phyloP scores from a whole-genome alignment of 53 echinoderm and acorn worm species.

The Zoroaster sp. region DNA sequence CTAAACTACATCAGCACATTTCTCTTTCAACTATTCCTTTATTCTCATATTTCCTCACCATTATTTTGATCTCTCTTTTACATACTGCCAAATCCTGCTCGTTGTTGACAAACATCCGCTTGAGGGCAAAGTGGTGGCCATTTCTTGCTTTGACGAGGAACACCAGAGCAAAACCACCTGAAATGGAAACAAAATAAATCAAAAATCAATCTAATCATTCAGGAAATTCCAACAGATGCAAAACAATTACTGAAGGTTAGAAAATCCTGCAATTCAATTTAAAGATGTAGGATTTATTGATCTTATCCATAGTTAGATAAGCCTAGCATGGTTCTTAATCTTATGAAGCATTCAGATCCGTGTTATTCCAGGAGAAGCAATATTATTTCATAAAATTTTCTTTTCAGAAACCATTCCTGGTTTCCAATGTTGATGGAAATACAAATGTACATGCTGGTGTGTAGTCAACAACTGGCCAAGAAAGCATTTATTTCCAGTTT shows the following conservation, averaged over 20 bases:
- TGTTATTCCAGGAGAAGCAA: too few relatives aligned
- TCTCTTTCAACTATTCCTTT: background rate
- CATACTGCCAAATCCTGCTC: slow-evolving; percentile 91
- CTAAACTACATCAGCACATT: background rate
- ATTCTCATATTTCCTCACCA: slow-evolving; percentile 90
- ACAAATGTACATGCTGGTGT: too few relatives aligned
- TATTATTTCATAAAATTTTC: too few relatives aligned
- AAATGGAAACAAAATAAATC: background rate
- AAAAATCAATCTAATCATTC: background rate
- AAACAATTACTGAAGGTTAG: background rate
- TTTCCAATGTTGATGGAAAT: too few relatives aligned
- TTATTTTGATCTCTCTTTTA: slow-evolving; percentile 95
- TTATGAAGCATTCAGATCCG: too few relatives aligned
- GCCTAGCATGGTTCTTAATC: too few relatives aligned
- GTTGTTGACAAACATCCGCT: slow-evolving; percentile 97
- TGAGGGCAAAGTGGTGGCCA: slow-evolving; percentile 89
- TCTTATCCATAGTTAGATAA: too few relatives aligned
- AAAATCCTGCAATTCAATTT: background rate
- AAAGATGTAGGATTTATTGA: background rate
- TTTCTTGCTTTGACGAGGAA: slow-evolving; percentile 86
- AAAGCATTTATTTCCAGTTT: too few relatives aligned
- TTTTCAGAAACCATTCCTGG: too few relatives aligned
- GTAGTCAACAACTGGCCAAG: too few relatives aligned
- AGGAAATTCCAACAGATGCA: background rate
- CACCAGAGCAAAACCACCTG: slow-evolving; percentile 98